These are phyloP conservation scores for Notospermus geniculatus DNA, from an alignment of 1,140 invertebrate species.

Conservation along the genomic window DNA sequence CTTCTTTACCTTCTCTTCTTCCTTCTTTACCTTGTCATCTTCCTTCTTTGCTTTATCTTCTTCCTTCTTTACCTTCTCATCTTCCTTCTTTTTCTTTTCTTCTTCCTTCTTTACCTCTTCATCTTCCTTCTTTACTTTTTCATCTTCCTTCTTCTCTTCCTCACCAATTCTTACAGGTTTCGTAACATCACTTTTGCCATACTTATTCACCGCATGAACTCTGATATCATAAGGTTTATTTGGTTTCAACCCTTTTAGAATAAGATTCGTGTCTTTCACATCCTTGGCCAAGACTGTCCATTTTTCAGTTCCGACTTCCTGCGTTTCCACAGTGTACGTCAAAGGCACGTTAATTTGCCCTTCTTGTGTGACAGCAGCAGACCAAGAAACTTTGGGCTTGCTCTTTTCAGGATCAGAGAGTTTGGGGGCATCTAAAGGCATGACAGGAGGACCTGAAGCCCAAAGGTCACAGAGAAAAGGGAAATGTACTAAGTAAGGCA, in stretches of 20 bases:
- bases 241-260: conserved; percentile 37
- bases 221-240: conserved; percentile 86
- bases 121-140: too few species aligned
- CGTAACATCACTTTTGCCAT: conserved; percentile 84
- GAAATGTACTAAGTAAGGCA: conserved; percentile 28
- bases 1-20: too few species aligned
- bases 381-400: conserved; percentile 83
- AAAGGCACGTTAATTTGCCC: conserved; percentile 45
- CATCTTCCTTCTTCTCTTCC: too few species aligned
- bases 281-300: conserved; percentile 40
- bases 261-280: conserved; percentile 37
- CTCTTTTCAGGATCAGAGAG: conserved; percentile 85
- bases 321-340: conserved; percentile 46
- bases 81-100: too few species aligned
- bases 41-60: too few species aligned
- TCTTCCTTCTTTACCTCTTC: too few species aligned
- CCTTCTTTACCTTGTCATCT: too few species aligned
- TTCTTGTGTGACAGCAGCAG: conserved; percentile 67
- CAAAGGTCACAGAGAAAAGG: conserved; percentile 59
- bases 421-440: conserved; percentile 80
- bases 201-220: conserved; percentile 94
- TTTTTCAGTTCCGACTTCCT: conserved; percentile 35
- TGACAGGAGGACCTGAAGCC: conserved; percentile 63
- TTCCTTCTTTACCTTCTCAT: too few species aligned
- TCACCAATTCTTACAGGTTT: too few species aligned